Evolutionary conservation across 2,888 invertebrate species (phyloP), one percentile per base, ranked within the genome.

Genomic region (Acronicta aceris): DNA sequence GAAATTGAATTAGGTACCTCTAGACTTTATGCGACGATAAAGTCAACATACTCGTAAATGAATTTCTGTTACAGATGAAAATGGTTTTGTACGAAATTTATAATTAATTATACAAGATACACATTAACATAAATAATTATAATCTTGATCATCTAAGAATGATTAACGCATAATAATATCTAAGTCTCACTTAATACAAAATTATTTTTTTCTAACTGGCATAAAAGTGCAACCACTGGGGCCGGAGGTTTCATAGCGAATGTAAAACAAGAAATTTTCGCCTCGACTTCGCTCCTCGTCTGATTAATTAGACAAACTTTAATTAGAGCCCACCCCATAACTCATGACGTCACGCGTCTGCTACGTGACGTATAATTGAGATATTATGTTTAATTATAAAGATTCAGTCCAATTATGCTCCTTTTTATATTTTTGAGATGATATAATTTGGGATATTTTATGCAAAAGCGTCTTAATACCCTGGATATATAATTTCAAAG

Each of bases 261-360:
- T 60, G 42, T 75, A 53, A 77, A 77, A 75, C 65, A 75, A 73
- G 68, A 69, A 71, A 76, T 68, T 65, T 79, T 76, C 76, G 47
- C 69, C 33, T 63, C 68, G 58, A 73, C 64, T 78, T 72, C 72
- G 52, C 75, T 60, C 67, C 63, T 62, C 74, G 72, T 54, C 79
- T 86, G 87, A 88, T 87, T 86, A 89, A 87, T 89, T 86, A 87
- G 78, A 78, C 81, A 78, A 87, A 89, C 79, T 89, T 89, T 88
- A 87, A 89, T 89, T 87, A 89, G 83, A 78, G 80, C 78, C 66
- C 71, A 63, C 66, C 64, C 80, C 81, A 81, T 85, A 81, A 82
- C 80, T 85, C 81, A 80, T 65, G 67, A 71, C 79, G 83, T 81
- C 82, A 85, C 73, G 67, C 65, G 75, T 79, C 51, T 21, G 69